Evolutionary conservation across 2,113 vertebrate genomes (phyloP).

Genomic region (Leucopsar rothschildi): DNA sequence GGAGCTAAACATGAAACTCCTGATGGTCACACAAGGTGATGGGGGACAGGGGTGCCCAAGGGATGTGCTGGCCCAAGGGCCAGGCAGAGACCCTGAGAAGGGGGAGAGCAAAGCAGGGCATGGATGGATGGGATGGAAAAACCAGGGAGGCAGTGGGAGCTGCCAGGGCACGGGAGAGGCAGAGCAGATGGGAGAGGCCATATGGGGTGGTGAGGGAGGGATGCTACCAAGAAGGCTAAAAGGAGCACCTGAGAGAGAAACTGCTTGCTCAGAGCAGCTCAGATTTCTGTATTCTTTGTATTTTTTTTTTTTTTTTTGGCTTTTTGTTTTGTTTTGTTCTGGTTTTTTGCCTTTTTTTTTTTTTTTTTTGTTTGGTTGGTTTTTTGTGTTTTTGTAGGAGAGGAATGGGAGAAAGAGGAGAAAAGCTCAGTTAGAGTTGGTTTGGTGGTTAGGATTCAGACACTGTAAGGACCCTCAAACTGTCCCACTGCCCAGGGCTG

Average conservation of each 20-base stretch:
- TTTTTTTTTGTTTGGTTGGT: background rate
- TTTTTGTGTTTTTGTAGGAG: background rate
- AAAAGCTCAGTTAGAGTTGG: background rate
- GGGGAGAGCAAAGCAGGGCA: background rate
- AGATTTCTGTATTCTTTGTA: background rate
- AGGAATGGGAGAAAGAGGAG: background rate
- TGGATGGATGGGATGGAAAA: background rate
- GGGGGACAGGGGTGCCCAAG: accelerated
- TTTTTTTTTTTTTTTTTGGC: no score
- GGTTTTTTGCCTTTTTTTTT: no score
- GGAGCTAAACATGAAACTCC: background rate
- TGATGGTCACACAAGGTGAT: accelerated
- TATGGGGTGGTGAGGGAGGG: background rate
- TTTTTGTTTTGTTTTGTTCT: background rate
- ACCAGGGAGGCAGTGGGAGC: background rate
- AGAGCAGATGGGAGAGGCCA: constrained; percentile 26
- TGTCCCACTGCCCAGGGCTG: background rate
- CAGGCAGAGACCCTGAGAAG: background rate
- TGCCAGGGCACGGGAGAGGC: background rate
- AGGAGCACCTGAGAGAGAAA: background rate
- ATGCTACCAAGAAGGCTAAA: background rate
- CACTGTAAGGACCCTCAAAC: background rate
- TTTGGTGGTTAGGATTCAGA: background rate
- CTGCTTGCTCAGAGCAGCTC: background rate
- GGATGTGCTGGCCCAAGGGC: background rate